Evolutionary conservation across 2,113 vertebrate species (phyloP).

Genomic region (Entelurus aequoreus): DNA sequence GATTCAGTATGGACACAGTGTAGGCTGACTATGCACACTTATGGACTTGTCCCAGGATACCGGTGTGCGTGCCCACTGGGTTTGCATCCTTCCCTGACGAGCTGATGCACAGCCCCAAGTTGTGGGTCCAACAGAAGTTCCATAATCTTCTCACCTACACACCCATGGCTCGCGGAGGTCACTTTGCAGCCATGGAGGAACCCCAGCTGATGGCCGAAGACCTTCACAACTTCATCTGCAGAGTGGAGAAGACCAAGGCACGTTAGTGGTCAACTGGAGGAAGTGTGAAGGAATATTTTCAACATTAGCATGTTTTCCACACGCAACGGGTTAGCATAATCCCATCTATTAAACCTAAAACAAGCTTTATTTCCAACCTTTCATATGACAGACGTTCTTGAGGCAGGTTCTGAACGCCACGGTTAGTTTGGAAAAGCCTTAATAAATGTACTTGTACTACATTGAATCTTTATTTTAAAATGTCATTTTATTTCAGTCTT

Average conservation of each 20-base stretch:
- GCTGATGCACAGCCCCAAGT: slow-evolving; percentile 63
- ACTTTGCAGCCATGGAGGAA: slow-evolving; percentile 86
- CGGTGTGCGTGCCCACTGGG: slow-evolving; percentile 71
- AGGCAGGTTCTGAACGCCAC: no score
- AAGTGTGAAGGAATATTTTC: not conserved
- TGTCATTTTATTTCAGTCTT: no score
- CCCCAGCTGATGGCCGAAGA: slow-evolving; percentile 80
- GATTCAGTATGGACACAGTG: no score
- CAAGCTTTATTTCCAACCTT: no score
- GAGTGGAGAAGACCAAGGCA: slow-evolving; percentile 64
- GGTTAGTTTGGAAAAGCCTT: no score
- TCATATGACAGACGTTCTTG: no score
- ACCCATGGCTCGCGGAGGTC: slow-evolving; percentile 76
- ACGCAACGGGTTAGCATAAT: no score
- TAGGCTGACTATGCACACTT: not conserved
- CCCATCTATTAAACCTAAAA: no score
- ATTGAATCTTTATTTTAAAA: no score
- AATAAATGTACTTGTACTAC: no score
- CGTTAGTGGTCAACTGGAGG: not conserved
- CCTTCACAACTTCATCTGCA: slow-evolving; percentile 74
- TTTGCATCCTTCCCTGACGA: slow-evolving; percentile 80
- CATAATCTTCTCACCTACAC: slow-evolving; percentile 68
- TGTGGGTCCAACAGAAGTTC: slow-evolving; percentile 73
- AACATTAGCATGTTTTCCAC: no score
- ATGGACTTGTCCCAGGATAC: slow-evolving; percentile 53